Conservation (phyloP, 1,140 invertebrate species). For the Conus ventricosus region DNA sequence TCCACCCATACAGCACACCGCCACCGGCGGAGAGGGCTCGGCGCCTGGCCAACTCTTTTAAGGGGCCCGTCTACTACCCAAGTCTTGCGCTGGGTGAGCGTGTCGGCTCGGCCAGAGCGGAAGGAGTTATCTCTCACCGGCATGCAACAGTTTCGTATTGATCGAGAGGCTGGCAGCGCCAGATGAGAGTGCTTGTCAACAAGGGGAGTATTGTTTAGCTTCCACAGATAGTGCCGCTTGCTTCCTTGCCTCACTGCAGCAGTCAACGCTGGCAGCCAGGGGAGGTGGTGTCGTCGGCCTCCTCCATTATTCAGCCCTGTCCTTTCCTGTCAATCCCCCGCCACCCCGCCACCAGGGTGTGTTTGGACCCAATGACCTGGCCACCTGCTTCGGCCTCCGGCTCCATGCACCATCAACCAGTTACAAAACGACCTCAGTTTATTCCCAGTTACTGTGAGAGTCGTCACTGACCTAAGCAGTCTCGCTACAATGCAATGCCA, state of each 20-base stretch:
- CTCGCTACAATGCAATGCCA: too few relatives aligned
- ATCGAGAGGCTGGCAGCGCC: background rate
- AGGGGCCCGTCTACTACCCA: background rate
- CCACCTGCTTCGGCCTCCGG: too few relatives aligned
- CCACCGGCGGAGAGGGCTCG: too few relatives aligned
- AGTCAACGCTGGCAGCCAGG: too few relatives aligned
- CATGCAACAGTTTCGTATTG: constrained; percentile 14
- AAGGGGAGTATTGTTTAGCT: constrained; percentile 18
- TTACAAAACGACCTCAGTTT: too few relatives aligned
- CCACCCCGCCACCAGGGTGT: too few relatives aligned
- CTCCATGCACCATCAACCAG: too few relatives aligned
- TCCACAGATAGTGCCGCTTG: constrained; percentile 4
- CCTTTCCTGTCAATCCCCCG: background rate
- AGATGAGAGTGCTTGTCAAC: constrained; percentile 19
- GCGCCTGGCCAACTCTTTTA: background rate
- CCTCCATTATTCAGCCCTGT: background rate
- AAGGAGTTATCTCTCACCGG: background rate
- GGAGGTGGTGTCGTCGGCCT: too few relatives aligned
- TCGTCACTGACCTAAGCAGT: too few relatives aligned
- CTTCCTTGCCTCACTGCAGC: background rate
- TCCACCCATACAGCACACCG: too few relatives aligned
- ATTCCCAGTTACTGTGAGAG: too few relatives aligned
- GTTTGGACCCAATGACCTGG: too few relatives aligned
- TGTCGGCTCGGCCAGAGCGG: background rate
- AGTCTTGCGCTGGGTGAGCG: background rate